Evolutionary conservation across 2,888 invertebrate genomes (phyloP).

Genomic region (Plutella xylostella): DNA sequence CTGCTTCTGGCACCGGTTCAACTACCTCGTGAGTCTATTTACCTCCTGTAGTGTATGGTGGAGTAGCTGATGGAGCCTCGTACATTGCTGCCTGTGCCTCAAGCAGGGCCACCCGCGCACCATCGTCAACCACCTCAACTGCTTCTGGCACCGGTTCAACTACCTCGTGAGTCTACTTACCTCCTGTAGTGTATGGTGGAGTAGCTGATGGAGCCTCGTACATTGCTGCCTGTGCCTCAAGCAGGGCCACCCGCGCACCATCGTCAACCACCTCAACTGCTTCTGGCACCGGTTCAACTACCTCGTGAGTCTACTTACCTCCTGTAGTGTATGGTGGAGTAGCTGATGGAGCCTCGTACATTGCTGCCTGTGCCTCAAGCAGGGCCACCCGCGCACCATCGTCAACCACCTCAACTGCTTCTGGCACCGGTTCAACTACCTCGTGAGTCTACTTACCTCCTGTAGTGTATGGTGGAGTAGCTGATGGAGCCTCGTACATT

Average conservation of each 20-base stretch:
- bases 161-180: slow-evolving; percentile 76
- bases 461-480: no score
- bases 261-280: slow-evolving; percentile 82
- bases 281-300: slow-evolving; percentile 81
- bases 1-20: slow-evolving; percentile 80
- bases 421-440: slow-evolving; percentile 79
- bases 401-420: slow-evolving; percentile 83
- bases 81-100: slow-evolving; percentile 84
- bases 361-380: slow-evolving; percentile 85
- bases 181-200: no score
- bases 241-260: slow-evolving; percentile 82
- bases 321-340: no score
- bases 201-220: slow-evolving; percentile 81
- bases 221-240: slow-evolving; percentile 84
- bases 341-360: slow-evolving; percentile 79
- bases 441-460: no score
- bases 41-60: no score
- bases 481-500: slow-evolving; percentile 80
- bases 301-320: slow-evolving; percentile 72
- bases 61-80: slow-evolving; percentile 81
- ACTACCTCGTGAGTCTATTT: slow-evolving; percentile 75
- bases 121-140: slow-evolving; percentile 82
- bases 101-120: slow-evolving; percentile 84
- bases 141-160: slow-evolving; percentile 80
- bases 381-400: slow-evolving; percentile 82